Conservation (phyloP, 1,140 invertebrate species). For the Bombus waltoni region DNA sequence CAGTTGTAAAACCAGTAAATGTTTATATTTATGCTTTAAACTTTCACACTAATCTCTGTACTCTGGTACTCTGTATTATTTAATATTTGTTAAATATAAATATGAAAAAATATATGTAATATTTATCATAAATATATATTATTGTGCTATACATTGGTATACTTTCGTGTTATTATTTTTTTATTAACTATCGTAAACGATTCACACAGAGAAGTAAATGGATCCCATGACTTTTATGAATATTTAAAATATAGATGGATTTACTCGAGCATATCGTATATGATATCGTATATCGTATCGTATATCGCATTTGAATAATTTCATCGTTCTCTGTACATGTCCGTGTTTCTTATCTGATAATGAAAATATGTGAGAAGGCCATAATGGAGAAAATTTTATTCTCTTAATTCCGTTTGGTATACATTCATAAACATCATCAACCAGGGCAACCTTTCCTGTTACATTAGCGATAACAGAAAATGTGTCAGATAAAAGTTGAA, state of each 20-base stretch:
- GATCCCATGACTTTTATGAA: neutral
- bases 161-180: too few species aligned
- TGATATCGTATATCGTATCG: too few species aligned
- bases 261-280: neutral
- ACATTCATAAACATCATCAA: neutral
- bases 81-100: neutral
- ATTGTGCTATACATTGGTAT: neutral
- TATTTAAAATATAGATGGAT: too few species aligned
- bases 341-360: neutral
- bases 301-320: neutral
- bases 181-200: neutral
- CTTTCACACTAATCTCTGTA: neutral
- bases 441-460: neutral
- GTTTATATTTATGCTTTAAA: neutral
- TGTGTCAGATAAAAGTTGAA: slow-evolving; percentile 2
- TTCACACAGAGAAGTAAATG: neutral
- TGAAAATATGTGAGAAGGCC: neutral
- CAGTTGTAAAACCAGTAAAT: neutral
- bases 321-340: neutral
- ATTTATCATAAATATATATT: neutral
- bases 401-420: neutral
- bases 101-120: neutral
- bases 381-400: neutral
- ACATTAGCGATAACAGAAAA: neutral
- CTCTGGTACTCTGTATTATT: too few species aligned